Conservation (phyloP, 2,113 vertebrate species). For the Thryonomys swinderianus region DNA sequence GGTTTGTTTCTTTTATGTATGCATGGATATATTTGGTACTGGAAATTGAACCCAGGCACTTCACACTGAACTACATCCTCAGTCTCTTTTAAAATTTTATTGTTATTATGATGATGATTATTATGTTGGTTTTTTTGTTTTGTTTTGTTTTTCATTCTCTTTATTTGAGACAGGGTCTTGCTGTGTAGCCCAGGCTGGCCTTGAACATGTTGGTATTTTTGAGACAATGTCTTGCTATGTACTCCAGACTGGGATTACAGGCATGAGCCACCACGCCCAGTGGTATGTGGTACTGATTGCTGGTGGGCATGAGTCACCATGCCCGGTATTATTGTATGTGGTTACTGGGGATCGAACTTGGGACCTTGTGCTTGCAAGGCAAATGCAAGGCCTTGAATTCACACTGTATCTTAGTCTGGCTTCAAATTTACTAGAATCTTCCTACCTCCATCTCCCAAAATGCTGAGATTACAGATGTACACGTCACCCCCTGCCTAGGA, state of each 20-base stretch:
- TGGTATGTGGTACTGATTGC: too few relatives aligned
- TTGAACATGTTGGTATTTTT: too few relatives aligned
- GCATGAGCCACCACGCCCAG: too few relatives aligned
- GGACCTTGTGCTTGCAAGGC: too few relatives aligned
- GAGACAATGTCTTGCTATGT: too few relatives aligned
- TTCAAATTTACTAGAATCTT: background rate
- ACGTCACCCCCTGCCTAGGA: background rate
- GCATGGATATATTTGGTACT: background rate
- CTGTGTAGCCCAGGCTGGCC: background rate
- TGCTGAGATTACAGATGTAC: background rate
- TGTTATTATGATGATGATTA: background rate
- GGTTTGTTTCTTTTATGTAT: background rate
- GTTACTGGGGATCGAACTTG: too few relatives aligned
- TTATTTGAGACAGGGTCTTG: background rate
- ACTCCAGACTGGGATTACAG: background rate
- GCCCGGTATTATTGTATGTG: too few relatives aligned
- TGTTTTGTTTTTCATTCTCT: too few relatives aligned
- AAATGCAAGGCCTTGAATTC: background rate
- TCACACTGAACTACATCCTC: background rate
- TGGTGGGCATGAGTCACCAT: too few relatives aligned
- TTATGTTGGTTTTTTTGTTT: background rate
- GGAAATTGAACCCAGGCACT: background rate
- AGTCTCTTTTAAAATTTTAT: background rate
- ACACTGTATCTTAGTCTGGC: background rate
- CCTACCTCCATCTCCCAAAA: background rate